A percentile compares a stretch with the other conserved stretches of the same genome.
Evolutionary conservation across 2,888 invertebrate genomes (phyloP).

Genomic region (Drosophila kambysellisi): DNA sequence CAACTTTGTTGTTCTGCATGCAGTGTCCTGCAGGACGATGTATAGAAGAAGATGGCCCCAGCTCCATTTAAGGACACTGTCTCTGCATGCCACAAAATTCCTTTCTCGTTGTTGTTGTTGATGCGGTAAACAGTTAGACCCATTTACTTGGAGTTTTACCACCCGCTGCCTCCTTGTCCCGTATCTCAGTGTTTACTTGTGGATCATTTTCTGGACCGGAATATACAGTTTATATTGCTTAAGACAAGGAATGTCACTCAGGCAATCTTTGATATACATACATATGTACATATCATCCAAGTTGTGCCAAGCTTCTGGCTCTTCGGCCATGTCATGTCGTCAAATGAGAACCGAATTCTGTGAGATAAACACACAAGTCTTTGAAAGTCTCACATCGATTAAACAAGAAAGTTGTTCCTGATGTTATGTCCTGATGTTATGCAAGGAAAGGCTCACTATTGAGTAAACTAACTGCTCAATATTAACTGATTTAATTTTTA

Average conservation of each 20-base stretch:
- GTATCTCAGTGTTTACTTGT: slow-evolving; percentile 2
- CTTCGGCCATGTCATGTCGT: background rate
- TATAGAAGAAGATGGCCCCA: slow-evolving; percentile 2
- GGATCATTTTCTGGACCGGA: slow-evolving; percentile 13
- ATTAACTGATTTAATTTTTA: background rate
- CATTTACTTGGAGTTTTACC: slow-evolving; percentile 44
- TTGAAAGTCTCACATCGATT: background rate
- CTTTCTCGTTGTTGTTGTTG: slow-evolving; percentile 19
- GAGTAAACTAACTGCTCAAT: background rate
- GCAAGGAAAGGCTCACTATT: too few species aligned
- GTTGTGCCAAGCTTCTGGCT: background rate
- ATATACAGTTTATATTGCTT: slow-evolving; percentile 4
- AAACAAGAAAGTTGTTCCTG: background rate
- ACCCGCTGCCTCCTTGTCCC: background rate
- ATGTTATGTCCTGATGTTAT: background rate
- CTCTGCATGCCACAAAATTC: slow-evolving; percentile 37
- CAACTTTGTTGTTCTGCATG: slow-evolving; percentile 43
- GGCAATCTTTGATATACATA: background rate
- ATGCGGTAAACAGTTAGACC: slow-evolving; percentile 52
- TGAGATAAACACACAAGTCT: background rate
- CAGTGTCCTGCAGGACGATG: slow-evolving; percentile 16
- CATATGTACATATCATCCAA: background rate
- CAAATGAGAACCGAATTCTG: background rate
- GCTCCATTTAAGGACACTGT: slow-evolving; percentile 15
- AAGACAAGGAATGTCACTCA: background rate